These are phyloP conservation scores for Cecidostiba fungosa DNA, from an alignment of 2,888 invertebrate species.

Conservation along the genomic window DNA sequence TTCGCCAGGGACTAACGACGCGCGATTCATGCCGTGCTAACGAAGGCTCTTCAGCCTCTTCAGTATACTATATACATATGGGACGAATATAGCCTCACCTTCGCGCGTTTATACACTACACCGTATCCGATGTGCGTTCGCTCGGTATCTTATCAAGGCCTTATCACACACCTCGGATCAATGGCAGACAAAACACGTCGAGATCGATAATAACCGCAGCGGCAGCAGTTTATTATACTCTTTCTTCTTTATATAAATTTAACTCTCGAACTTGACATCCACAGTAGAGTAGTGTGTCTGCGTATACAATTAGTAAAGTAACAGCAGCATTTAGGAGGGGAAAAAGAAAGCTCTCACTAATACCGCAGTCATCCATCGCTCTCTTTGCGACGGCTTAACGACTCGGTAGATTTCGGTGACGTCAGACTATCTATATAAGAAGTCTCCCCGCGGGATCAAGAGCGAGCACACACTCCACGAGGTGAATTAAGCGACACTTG, in stretches of 20 bases:
- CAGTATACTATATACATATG: not conserved
- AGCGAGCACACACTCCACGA: conserved; percentile 67
- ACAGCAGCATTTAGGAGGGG: not conserved
- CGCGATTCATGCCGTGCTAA: conserved; percentile 57
- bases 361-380: conserved; percentile 20
- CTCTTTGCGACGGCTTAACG: not conserved
- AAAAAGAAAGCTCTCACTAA: not conserved
- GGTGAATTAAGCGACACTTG: conserved; percentile 71
- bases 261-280: conserved; percentile 52
- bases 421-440: not conserved
- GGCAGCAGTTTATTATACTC: not conserved
- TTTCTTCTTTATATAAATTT: not conserved
- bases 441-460: not conserved
- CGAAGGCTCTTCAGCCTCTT: conserved; percentile 45
- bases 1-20: conserved; percentile 49
- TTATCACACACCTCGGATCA: conserved; percentile 41
- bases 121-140: conserved; percentile 18
- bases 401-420: conserved; percentile 27
- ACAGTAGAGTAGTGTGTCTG: not conserved
- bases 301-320: not conserved
- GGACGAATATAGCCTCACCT: conserved; percentile 36
- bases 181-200: conserved; percentile 22
- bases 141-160: conserved; percentile 44
- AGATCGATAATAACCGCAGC: not conserved
- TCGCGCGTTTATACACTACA: not conserved